phyloP scores from a whole-genome alignment of 2,113 vertebrate genomes.

The Ictidomys tridecemlineatus region DNA sequence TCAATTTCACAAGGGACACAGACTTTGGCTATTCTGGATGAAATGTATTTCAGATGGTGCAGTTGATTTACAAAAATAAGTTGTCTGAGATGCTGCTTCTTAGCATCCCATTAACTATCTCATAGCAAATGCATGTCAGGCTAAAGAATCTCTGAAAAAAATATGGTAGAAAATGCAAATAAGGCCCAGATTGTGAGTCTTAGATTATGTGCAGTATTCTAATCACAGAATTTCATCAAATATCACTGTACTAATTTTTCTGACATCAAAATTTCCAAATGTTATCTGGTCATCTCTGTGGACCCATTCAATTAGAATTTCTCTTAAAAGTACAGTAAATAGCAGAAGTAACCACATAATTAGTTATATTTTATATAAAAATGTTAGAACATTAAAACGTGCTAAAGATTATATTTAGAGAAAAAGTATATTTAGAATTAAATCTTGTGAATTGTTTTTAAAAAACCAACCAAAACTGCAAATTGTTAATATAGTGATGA shows the following conservation, averaged over 20 bases:
- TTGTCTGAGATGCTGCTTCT: constrained; percentile 21
- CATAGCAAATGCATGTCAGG: background rate
- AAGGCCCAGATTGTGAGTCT: background rate
- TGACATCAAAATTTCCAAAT: background rate
- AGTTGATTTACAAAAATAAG: constrained; percentile 36
- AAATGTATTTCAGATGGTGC: constrained; percentile 59
- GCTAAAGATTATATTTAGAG: background rate
- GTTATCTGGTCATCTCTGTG: constrained; percentile 25
- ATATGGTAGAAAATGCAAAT: background rate
- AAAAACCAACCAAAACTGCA: background rate
- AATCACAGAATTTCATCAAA: background rate
- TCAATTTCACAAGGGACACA: constrained; percentile 54
- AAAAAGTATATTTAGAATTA: background rate
- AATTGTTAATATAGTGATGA: background rate
- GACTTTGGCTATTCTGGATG: constrained; percentile 39
- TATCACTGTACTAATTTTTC: background rate
- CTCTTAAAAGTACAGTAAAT: background rate
- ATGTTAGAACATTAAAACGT: constrained; percentile 42
- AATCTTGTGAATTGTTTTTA: background rate
- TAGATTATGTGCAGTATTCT: background rate
- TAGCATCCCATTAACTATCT: background rate
- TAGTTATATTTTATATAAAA: background rate
- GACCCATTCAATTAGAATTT: background rate
- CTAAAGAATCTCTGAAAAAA: background rate
- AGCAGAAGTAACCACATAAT: background rate